A percentile compares a stretch with the other conserved stretches of the same genome.
phyloP scores from a whole-genome alignment of 35 echinoderm and acorn worm genomes.

The Ophioderma brevispina region DNA sequence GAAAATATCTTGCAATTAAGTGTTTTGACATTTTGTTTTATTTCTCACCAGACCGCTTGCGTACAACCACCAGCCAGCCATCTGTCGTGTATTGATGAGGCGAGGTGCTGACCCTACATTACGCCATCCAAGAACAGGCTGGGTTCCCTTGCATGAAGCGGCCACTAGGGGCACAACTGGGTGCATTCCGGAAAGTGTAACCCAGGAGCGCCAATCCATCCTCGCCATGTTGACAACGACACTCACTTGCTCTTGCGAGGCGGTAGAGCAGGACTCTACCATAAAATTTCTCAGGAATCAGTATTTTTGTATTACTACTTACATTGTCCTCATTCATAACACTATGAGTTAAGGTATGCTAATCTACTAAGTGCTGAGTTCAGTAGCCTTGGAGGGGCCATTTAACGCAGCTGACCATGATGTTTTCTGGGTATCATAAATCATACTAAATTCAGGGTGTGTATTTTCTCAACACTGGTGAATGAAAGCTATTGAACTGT shows the following conservation, averaged over 20 bases:
- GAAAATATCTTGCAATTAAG: too few species aligned
- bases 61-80: slow-evolving; percentile 31
- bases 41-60: slow-evolving; percentile 46
- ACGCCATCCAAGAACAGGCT: slow-evolving; percentile 87
- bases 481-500: too few species aligned
- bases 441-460: too few species aligned
- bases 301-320: too few species aligned
- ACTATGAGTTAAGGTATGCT: too few species aligned
- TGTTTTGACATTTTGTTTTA: too few species aligned
- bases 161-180: slow-evolving; percentile 73
- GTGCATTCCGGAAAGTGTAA: slow-evolving; percentile 71
- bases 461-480: too few species aligned
- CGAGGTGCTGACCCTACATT: slow-evolving; percentile 84
- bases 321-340: too few species aligned
- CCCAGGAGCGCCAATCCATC: slow-evolving; percentile 75
- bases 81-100: slow-evolving; percentile 53
- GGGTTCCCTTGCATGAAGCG: slow-evolving; percentile 95
- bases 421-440: too few species aligned
- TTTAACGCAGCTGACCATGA: too few species aligned
- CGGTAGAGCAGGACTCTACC: slow-evolving; percentile 61
- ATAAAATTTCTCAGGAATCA: slow-evolving; percentile 73
- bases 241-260: slow-evolving; percentile 77
- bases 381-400: too few species aligned
- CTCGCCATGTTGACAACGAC: slow-evolving; percentile 83
- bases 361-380: too few species aligned